Evolutionary conservation across 2,797 vertebrate species (phyloP), one percentile per base, ranked within the genome.

Genomic region (Ptychobarbus kaznakovi): DNA sequence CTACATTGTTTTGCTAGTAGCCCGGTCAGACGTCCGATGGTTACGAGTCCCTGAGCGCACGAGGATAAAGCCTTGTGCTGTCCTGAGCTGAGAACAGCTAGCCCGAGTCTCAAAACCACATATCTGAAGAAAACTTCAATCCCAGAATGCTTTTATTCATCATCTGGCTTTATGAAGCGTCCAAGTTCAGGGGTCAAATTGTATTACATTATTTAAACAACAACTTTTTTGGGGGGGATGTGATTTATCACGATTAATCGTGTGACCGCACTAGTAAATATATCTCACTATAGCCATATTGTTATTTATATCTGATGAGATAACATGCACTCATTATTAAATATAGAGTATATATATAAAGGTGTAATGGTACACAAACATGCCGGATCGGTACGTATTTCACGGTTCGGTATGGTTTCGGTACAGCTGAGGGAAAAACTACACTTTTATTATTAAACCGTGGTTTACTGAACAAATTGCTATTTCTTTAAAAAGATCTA

Each of bases 1-100:
- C 65, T 90, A 81, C 44, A 4, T 51, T 90, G 89, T 91, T 89
- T 87, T 87, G 88, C 63, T 35, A 88, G 88, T 86, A 89, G 89
- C 86, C 63, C 63, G 83, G 90, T 78, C 82, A 90, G 91, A 91
- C 89, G 88, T 87, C 68, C 69, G 74, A 86, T 89, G 66, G 65
- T 53, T 87, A 89, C 58, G 69, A 86, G 84, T 86, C 74, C 65
- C 69, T 49, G 69, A 85, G 80, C 42, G 32, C 61, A 9, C 11
- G 4, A 40, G 11, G 63, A 82, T 81, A 87, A 83, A 66, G 42
- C 38, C 44, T 70, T 58, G 69, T 22, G 65, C 82, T 79, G 77
- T 73, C 73, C 53, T 22, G 81, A 69, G 80, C 53, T 22, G 69
- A 88, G 56, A 70, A 74, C 73, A 85, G 78, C 7, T 25, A 51